Evolutionary conservation across 2,113 vertebrate genomes (phyloP).

Genomic region (Pyrgilauda ruficollis): DNA sequence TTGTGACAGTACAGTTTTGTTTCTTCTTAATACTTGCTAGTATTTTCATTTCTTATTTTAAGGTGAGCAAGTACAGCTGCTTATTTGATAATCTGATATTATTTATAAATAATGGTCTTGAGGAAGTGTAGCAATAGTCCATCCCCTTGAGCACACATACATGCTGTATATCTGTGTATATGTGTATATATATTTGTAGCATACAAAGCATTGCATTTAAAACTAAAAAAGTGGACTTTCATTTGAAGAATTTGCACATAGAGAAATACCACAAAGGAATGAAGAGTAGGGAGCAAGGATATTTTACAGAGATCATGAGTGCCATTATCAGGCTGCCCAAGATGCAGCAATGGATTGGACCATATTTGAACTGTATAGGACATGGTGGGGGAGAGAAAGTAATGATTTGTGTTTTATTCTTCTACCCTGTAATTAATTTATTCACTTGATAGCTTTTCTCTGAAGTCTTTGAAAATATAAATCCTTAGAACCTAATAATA

Average conservation of each 20-base stretch:
- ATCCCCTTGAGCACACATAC: neutral
- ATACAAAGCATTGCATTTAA: neutral
- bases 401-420: neutral
- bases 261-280: neutral
- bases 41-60: neutral
- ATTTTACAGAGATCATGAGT: neutral
- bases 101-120: neutral
- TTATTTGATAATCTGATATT: neutral
- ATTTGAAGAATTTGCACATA: neutral
- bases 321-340: neutral
- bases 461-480: neutral
- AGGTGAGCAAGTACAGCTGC: neutral
- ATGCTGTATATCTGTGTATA: neutral
- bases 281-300: neutral
- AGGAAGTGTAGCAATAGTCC: neutral
- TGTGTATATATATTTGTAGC: neutral
- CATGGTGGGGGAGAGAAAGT: rapidly evolving
- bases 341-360: neutral
- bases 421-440: neutral
- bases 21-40: neutral
- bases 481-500: neutral
- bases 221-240: neutral
- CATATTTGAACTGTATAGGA: rapidly evolving
- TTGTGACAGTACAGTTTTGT: neutral
- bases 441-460: neutral